Evolutionary conservation across 2,113 vertebrate genomes (phyloP).

Genomic region (Ptilorrhoa leucosticta): DNA sequence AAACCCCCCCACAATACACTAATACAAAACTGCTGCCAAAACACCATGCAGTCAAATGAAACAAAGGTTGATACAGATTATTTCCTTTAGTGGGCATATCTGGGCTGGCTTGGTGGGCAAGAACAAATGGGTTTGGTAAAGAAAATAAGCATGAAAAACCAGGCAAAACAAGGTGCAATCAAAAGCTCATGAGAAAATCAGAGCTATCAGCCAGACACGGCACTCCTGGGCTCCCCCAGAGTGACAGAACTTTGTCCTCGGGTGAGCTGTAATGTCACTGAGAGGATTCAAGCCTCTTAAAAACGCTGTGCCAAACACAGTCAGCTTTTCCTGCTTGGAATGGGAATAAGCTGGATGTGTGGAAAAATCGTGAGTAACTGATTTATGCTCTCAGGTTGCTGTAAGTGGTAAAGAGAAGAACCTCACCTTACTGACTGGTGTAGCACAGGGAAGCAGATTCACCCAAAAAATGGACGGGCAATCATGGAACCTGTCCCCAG

Average conservation of each 20-base stretch:
- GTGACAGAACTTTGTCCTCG: background rate
- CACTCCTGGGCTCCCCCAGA: background rate
- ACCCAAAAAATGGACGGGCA: background rate
- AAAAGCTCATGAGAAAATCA: background rate
- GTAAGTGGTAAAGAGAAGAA: background rate
- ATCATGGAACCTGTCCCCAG: background rate
- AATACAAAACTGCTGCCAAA: background rate
- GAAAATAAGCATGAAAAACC: background rate
- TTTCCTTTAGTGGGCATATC: background rate
- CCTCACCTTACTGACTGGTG: background rate
- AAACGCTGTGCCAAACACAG: background rate
- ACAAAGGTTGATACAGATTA: background rate
- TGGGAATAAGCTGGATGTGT: background rate
- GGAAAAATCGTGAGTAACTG: rapidly evolving
- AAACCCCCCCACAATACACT: background rate
- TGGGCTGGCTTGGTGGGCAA: background rate
- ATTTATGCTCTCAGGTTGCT: background rate
- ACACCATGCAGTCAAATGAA: background rate
- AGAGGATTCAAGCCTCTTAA: background rate
- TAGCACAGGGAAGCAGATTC: background rate
- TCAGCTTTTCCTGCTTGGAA: background rate
- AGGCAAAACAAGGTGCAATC: background rate
- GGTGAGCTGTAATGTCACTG: rapidly evolving
- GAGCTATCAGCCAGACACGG: background rate
- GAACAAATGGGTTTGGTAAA: background rate